Conservation (phyloP, 2,113 vertebrate genomes). For the Dasyurus viverrinus region DNA sequence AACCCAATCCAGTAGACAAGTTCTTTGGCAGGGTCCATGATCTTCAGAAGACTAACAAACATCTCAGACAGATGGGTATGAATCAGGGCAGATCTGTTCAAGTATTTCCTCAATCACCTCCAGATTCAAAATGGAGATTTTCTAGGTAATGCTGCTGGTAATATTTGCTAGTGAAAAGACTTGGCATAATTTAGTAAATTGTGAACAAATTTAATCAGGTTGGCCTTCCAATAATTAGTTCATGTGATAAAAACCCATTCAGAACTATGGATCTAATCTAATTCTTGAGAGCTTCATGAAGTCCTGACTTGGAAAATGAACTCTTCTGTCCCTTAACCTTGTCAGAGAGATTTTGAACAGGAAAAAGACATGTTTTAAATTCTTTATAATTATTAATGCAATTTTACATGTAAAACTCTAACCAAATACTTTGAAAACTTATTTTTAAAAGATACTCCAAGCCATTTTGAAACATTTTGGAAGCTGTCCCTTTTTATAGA, state of each 20-base stretch:
- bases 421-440: background rate
- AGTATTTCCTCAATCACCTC: background rate
- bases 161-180: background rate
- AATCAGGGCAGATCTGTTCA: background rate
- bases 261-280: background rate
- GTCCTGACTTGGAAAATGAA: background rate
- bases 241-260: background rate
- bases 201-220: background rate
- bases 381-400: background rate
- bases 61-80: background rate
- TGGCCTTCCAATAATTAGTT: background rate
- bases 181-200: background rate
- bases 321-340: background rate
- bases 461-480: background rate
- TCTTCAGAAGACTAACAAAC: background rate
- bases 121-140: background rate
- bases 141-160: background rate
- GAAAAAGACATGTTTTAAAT: background rate
- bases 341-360: background rate
- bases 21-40: background rate
- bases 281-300: background rate
- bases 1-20: background rate
- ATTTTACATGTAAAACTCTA: background rate
- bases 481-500: background rate
- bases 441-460: background rate